Conservation (phyloP, 92 coral and sea anemone genomes). For the Pocillopora meandrina region DNA sequence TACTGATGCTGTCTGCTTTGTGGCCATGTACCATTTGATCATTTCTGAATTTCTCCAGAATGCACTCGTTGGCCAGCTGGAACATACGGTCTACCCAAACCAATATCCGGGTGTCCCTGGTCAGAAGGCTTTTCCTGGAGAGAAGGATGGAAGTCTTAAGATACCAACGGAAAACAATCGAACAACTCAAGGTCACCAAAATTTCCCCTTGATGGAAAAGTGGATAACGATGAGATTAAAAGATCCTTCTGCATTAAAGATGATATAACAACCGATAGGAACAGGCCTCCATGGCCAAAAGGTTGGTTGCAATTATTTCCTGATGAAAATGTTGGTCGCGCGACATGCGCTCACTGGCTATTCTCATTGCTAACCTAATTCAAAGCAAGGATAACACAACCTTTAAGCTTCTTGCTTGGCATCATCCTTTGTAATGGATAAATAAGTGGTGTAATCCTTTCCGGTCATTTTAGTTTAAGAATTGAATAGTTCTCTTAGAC, state of each 20-base stretch:
- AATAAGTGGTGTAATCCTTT: no score
- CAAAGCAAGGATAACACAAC: no score
- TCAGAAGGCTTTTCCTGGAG: constrained; percentile 32
- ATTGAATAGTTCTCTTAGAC: not conserved
- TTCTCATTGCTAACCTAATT: no score
- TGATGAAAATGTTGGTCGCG: no score
- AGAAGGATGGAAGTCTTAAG: constrained; percentile 48
- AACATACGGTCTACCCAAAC: constrained; percentile 49
- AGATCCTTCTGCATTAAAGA: constrained; percentile 35
- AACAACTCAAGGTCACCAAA: constrained; percentile 12
- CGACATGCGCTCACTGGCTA: no score
- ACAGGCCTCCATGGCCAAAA: not conserved
- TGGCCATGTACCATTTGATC: no score
- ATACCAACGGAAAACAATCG: constrained; percentile 11
- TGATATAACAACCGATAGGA: not conserved
- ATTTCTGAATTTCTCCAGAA: not conserved
- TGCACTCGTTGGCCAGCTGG: constrained; percentile 51
- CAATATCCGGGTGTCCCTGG: constrained; percentile 49
- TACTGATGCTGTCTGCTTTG: no score
- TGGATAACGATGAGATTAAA: constrained; percentile 13
- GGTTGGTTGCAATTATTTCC: not conserved
- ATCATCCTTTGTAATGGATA: no score
- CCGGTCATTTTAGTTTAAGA: no score
- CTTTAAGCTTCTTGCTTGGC: no score
- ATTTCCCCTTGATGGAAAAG: constrained; percentile 49